A percentile compares a stretch with the other conserved stretches of the same genome.
phyloP scores from a whole-genome alignment of 2,888 invertebrate genomes.

The Phoenoteleia sp. region DNA sequence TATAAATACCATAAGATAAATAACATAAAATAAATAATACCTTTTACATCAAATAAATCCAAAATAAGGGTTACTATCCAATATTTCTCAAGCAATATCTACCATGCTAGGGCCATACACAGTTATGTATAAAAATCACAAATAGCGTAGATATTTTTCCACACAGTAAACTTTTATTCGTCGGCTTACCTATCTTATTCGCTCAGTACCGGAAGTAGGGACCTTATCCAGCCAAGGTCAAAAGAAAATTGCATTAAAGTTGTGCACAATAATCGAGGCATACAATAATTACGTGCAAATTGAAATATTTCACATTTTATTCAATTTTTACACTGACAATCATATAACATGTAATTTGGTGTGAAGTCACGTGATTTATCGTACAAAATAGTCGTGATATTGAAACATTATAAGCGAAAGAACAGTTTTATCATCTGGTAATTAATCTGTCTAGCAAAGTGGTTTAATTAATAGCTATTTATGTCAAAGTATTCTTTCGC shows the following conservation, averaged over 20 bases:
- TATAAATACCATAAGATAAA: too few relatives aligned
- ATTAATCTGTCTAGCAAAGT: too few relatives aligned
- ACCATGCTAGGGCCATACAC: conserved; percentile 37
- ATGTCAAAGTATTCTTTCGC: conserved; percentile 53
- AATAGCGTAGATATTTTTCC: conserved; percentile 61
- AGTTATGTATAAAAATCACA: conserved; percentile 24
- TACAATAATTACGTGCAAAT: conserved; percentile 65
- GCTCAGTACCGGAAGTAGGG: conserved; percentile 94
- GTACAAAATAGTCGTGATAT: conserved; percentile 33
- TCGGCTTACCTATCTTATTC: conserved; percentile 89
- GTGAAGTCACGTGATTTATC: conserved; percentile 47
- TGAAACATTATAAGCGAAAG: conserved; percentile 48
- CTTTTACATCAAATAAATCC: too few relatives aligned
- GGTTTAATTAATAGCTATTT: too few relatives aligned
- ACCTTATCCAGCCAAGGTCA: conserved; percentile 87
- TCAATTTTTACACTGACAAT: conserved; percentile 33
- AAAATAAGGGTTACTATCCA: background rate
- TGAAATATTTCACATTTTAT: conserved; percentile 22
- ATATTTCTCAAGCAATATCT: conserved; percentile 29
- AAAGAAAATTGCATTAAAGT: conserved; percentile 82
- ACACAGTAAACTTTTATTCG: conserved; percentile 55
- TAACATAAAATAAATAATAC: too few relatives aligned
- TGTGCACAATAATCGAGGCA: conserved; percentile 68
- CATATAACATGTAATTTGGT: conserved; percentile 41
- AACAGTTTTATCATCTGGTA: conserved; percentile 3